These are phyloP conservation scores for Coelogynopora nodosa DNA, from an alignment of 2,888 invertebrate genomes.

Conservation along the genomic window DNA sequence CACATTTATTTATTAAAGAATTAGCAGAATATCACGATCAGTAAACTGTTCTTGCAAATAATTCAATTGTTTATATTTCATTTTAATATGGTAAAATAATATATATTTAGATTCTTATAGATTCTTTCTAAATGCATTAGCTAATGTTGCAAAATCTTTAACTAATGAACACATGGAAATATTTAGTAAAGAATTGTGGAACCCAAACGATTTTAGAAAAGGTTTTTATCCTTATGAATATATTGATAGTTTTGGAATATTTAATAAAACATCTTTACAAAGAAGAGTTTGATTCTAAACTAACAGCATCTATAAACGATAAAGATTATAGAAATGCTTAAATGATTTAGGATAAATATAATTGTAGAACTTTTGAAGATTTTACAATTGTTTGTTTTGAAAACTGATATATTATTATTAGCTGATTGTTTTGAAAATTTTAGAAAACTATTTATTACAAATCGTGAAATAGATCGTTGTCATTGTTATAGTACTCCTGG, in stretches of 20 bases:
- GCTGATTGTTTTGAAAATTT: neutral
- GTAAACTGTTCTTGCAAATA: too few relatives aligned
- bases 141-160: neutral
- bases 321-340: neutral
- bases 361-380: neutral
- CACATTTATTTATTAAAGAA: neutral
- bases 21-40: too few relatives aligned
- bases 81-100: too few relatives aligned
- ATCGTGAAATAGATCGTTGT: neutral
- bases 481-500: neutral
- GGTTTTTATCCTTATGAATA: neutral
- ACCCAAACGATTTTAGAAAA: neutral
- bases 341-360: neutral
- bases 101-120: neutral
- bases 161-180: neutral
- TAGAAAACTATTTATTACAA: neutral
- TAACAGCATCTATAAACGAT: neutral
- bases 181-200: neutral
- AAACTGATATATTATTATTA: neutral
- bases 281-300: neutral
- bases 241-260: neutral
- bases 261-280: neutral
- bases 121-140: neutral
- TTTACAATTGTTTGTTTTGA: neutral
- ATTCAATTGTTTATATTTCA: too few relatives aligned